These are phyloP conservation scores for Bradynema listronoti DNA, from an alignment of 1,140 invertebrate genomes.

Conservation along the genomic window DNA sequence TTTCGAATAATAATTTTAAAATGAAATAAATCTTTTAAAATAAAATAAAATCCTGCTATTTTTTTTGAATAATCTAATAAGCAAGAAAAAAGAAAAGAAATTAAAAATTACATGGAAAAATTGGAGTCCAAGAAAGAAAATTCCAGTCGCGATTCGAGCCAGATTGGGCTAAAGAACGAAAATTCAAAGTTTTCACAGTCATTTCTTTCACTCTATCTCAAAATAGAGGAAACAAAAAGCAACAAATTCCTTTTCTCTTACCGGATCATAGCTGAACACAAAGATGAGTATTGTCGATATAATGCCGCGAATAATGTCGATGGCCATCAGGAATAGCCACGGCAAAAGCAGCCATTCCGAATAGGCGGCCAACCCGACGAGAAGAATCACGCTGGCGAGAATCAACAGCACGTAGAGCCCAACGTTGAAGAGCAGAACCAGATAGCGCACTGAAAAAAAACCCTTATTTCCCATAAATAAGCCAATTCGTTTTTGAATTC, in stretches of 20 bases:
- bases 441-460: constrained; percentile 36
- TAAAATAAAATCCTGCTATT: background rate
- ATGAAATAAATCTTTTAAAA: background rate
- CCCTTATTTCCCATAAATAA: background rate
- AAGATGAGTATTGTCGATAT: constrained; percentile 55
- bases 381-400: constrained; percentile 46
- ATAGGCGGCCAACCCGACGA: constrained; percentile 42
- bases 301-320: constrained; percentile 53
- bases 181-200: constrained; percentile 8
- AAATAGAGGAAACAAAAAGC: no score
- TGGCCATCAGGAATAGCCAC: constrained; percentile 49
- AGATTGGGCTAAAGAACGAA: constrained; percentile 43
- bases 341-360: constrained; percentile 54
- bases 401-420: constrained; percentile 45
- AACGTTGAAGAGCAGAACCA: constrained; percentile 39
- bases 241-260: constrained; percentile 18
- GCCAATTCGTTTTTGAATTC: constrained; percentile 1
- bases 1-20: background rate
- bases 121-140: constrained; percentile 57
- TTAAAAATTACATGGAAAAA: constrained; percentile 53
- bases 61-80: background rate
- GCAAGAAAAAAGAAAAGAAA: background rate
- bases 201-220: no score
- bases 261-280: constrained; percentile 47
- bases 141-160: constrained; percentile 53